Evolutionary conservation across 2,113 vertebrate genomes (phyloP).

Genomic region (Antigone vipio): DNA sequence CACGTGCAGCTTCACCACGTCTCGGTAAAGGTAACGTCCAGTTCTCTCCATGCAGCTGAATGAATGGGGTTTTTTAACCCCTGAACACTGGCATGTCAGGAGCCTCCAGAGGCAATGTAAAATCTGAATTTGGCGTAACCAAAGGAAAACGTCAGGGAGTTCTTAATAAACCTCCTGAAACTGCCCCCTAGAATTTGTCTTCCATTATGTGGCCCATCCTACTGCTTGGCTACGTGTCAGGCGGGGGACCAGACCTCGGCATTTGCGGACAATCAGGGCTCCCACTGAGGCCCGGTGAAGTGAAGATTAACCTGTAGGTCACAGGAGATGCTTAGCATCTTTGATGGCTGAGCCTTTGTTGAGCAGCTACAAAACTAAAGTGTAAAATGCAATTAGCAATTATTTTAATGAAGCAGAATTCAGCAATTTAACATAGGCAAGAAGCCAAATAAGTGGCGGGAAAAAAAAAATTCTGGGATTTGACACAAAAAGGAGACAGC

Average conservation of each 20-base stretch:
- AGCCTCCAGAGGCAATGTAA: background rate
- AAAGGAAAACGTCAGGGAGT: background rate
- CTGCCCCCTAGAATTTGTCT: background rate
- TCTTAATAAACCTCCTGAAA: background rate
- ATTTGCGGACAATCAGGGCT: background rate
- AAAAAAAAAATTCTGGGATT: background rate
- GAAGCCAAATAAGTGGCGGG: background rate
- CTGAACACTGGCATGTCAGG: background rate
- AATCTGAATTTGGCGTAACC: background rate
- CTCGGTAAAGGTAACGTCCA: background rate
- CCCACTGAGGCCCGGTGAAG: background rate
- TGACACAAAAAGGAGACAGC: background rate
- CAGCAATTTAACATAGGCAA: constrained; percentile 17
- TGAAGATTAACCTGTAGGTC: background rate
- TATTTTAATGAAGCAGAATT: constrained; percentile 55
- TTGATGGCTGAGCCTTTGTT: background rate
- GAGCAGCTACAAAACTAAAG: background rate
- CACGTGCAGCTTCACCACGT: background rate
- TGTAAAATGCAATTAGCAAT: constrained; percentile 44
- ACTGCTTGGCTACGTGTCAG: background rate
- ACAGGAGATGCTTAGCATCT: background rate
- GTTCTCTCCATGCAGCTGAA: background rate
- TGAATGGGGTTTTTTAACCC: background rate
- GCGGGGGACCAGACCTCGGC: background rate
- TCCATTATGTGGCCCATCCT: background rate